These are phyloP conservation scores for Busseola fusca DNA, from an alignment of 2,888 invertebrate genomes.

Conservation along the genomic window DNA sequence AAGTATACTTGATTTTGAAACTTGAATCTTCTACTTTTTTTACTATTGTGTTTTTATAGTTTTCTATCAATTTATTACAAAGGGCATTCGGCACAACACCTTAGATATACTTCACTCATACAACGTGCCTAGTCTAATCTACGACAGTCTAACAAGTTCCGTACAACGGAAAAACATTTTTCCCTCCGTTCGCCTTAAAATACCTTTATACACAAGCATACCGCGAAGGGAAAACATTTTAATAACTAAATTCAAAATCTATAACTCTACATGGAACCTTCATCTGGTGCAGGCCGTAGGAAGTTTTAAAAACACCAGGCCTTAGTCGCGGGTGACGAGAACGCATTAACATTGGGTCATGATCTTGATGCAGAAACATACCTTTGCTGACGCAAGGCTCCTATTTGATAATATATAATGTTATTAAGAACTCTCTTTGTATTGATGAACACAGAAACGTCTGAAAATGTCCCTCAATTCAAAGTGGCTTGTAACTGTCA, in stretches of 20 bases:
- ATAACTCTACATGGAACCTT: slow-evolving; percentile 85
- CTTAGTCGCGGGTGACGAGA: slow-evolving; percentile 45
- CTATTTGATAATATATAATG: not conserved
- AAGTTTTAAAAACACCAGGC: slow-evolving; percentile 57
- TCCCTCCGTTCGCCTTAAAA: slow-evolving; percentile 81
- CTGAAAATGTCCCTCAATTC: slow-evolving; percentile 29
- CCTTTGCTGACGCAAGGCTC: not conserved
- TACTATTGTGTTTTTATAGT: not conserved
- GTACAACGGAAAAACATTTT: slow-evolving; percentile 87
- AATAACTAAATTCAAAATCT: slow-evolving; percentile 75
- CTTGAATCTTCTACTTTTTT: slow-evolving; percentile 4
- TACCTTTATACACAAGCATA: slow-evolving; percentile 80
- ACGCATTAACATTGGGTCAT: slow-evolving; percentile 39
- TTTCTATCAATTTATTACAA: slow-evolving; percentile 30
- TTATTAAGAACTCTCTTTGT: too few relatives aligned
- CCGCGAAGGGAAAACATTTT: slow-evolving; percentile 80
- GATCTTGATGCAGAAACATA: slow-evolving; percentile 33
- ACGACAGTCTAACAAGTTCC: slow-evolving; percentile 88
- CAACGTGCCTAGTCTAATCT: slow-evolving; percentile 84
- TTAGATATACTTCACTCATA: slow-evolving; percentile 79
- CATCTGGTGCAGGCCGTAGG: slow-evolving; percentile 81
- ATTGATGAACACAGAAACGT: too few relatives aligned
- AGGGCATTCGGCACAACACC: slow-evolving; percentile 75
- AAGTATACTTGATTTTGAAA: slow-evolving; percentile 17
- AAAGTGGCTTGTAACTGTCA: slow-evolving; percentile 21